These are phyloP conservation scores for Pangasius djambal DNA, from an alignment of 2,797 vertebrate genomes.

Conservation along the genomic window DNA sequence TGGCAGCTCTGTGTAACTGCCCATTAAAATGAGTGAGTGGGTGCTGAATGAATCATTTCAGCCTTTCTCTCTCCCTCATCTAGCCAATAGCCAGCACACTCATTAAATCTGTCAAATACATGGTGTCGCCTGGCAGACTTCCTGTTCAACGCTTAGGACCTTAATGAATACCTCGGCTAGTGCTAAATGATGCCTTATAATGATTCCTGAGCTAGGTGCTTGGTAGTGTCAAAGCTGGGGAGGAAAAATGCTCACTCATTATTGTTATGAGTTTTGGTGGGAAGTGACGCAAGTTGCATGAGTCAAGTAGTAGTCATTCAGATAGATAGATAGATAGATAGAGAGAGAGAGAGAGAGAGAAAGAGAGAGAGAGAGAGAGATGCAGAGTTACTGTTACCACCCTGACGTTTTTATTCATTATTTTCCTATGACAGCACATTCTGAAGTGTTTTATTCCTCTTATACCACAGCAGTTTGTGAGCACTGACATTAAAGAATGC, in stretches of 20 bases:
- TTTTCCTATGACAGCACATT: background rate
- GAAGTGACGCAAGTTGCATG: constrained; percentile 10
- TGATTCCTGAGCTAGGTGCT: constrained; percentile 45
- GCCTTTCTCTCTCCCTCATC: constrained; percentile 58
- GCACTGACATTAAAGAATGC: background rate
- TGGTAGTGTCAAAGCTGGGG: constrained; percentile 34
- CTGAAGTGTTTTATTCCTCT: background rate
- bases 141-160: constrained; percentile 64
- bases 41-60: constrained; percentile 54
- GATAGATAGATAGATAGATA: background rate
- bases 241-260: constrained; percentile 47
- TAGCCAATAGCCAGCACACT: constrained; percentile 67
- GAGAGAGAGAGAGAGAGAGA: too few species aligned
- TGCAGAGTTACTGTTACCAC: background rate
- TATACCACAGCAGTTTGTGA: background rate
- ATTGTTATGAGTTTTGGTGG: constrained; percentile 14
- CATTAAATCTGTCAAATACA: constrained; percentile 75
- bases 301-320: background rate
- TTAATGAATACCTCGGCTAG: constrained; percentile 66
- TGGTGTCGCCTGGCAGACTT: constrained; percentile 60
- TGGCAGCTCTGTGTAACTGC: constrained; percentile 50
- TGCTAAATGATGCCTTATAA: constrained; percentile 63
- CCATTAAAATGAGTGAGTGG: constrained; percentile 71
- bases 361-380: background rate
- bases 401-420: too few species aligned